Conservation (phyloP, 2,797 vertebrate genomes). For the Mus minutoides region DNA sequence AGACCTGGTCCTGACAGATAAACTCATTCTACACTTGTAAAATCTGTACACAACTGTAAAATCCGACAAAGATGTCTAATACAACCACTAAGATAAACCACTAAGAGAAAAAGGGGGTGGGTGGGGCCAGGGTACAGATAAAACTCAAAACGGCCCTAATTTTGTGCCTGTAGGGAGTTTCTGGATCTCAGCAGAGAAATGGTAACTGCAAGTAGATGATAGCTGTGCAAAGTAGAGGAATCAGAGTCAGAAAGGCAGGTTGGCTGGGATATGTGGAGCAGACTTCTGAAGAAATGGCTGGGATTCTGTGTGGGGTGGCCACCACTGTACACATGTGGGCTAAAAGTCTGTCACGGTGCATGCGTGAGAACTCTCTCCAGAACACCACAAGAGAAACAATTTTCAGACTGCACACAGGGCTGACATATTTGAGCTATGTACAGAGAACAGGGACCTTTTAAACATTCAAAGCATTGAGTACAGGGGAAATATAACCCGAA, state of each 20-base stretch:
- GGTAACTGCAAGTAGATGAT: not conserved
- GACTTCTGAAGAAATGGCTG: too few relatives aligned
- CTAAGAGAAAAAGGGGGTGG: not conserved
- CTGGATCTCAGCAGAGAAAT: constrained; percentile 16
- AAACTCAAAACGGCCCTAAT: not conserved
- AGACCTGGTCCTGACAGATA: not conserved
- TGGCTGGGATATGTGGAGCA: too few relatives aligned
- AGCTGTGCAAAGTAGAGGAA: not conserved
- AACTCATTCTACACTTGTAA: constrained; percentile 11
- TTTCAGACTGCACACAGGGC: not conserved
- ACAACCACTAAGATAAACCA: not conserved
- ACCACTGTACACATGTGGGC: accelerated
- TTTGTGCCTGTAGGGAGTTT: constrained; percentile 20
- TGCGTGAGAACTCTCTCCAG: not conserved
- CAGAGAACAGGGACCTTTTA: not conserved
- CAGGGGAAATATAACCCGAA: not conserved
- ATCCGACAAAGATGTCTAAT: not conserved
- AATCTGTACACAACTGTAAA: not conserved
- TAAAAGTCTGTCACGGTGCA: not conserved
- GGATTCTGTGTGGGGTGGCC: too few relatives aligned
- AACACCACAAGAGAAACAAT: not conserved
- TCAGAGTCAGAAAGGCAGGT: not conserved
- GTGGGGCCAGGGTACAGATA: not conserved
- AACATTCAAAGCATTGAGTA: not conserved
- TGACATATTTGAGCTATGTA: not conserved